Percentiles rank a stretch among this genome's conserved stretches.
These are phyloP conservation scores for Syngnathus floridae DNA, from an alignment of 2,113 vertebrate genomes.

Conservation along the genomic window DNA sequence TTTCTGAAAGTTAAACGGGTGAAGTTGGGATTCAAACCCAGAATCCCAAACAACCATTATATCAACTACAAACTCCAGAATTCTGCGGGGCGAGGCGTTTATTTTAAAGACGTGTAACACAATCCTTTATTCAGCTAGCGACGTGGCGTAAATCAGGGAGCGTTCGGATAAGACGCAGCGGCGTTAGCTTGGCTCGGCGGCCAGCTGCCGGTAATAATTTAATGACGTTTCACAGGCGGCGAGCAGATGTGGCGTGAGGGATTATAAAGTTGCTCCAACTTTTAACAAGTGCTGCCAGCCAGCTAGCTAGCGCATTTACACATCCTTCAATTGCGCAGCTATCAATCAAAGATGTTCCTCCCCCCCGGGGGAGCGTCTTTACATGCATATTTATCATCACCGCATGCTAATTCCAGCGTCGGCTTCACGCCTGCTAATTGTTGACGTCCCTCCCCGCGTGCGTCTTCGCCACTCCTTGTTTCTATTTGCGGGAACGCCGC, in stretches of 20 bases:
- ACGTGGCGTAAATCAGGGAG: conserved; percentile 76
- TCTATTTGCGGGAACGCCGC: neutral
- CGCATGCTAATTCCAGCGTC: conserved; percentile 99
- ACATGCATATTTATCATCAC: conserved; percentile 99
- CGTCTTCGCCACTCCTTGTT: conserved; percentile 67
- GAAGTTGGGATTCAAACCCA: no score
- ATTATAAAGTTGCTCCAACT: conserved; percentile 99
- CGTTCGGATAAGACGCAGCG: conserved; percentile 73
- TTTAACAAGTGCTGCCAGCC: conserved; percentile 96
- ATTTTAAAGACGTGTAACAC: conserved; percentile 80
- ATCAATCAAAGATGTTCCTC: conserved; percentile 99
- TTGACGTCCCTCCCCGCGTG: conserved; percentile 98
- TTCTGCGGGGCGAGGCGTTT: conserved; percentile 70
- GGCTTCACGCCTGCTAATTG: conserved; percentile 99
- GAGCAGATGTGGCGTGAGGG: conserved; percentile 97
- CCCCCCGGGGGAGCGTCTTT: conserved; percentile 95
- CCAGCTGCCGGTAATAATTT: conserved; percentile 82
- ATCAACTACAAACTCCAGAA: conserved; percentile 68
- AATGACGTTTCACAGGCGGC: conserved; percentile 85
- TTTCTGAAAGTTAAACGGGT: no score
- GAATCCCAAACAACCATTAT: neutral
- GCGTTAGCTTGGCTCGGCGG: conserved; percentile 71
- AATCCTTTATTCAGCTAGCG: conserved; percentile 76
- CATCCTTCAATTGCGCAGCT: conserved; percentile 99
- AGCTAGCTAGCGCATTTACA: conserved; percentile 90